Evolutionary conservation across 2,113 vertebrate species (phyloP).

Genomic region (Oreotrochilus melanogaster): DNA sequence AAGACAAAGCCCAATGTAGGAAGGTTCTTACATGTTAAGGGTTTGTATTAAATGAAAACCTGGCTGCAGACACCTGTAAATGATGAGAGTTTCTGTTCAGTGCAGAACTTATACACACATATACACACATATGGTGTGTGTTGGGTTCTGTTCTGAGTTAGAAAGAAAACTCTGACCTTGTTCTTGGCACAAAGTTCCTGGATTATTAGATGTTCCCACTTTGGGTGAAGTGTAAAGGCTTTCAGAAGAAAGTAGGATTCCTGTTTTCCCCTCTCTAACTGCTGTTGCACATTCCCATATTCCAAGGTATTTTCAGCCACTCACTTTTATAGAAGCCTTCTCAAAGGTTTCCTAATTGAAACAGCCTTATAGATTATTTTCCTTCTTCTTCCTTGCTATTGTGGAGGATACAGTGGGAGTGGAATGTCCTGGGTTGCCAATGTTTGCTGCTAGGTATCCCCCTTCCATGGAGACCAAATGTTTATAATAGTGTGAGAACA

Average conservation of each 20-base stretch:
- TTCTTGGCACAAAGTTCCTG: constrained; percentile 38
- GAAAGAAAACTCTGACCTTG: constrained; percentile 10
- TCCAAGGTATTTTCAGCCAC: not conserved
- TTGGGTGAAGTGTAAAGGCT: not conserved
- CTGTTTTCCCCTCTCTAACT: not conserved
- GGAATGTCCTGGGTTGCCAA: constrained; percentile 57
- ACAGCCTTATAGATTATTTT: not conserved
- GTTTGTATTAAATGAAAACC: not conserved
- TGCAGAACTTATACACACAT: not conserved
- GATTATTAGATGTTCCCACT: constrained; percentile 11
- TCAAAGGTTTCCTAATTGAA: not conserved
- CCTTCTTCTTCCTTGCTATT: not conserved
- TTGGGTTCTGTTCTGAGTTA: constrained; percentile 27
- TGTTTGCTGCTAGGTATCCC: constrained; percentile 65
- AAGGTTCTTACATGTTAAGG: not conserved
- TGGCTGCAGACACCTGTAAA: not conserved
- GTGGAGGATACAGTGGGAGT: not conserved
- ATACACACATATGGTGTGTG: not conserved
- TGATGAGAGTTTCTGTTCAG: not conserved
- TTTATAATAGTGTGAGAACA: constrained; percentile 56
- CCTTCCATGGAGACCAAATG: constrained; percentile 69
- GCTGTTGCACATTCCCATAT: not conserved
- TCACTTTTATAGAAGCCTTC: not conserved
- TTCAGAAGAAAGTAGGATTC: constrained; percentile 1
- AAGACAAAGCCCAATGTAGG: not conserved